These are phyloP conservation scores for Venturia canescens DNA, from an alignment of 1,140 invertebrate genomes.

Conservation along the genomic window DNA sequence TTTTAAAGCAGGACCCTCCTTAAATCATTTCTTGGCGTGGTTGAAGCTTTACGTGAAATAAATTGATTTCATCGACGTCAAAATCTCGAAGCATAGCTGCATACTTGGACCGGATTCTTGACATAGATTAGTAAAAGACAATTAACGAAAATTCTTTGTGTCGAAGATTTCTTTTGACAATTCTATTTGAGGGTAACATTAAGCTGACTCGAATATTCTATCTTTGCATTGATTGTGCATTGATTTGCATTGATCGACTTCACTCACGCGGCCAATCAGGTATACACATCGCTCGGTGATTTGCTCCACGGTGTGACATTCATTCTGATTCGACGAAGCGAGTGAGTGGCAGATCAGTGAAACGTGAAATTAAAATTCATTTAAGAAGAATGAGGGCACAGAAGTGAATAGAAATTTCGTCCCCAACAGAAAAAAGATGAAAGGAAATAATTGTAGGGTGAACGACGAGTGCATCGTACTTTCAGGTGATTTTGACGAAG, in stretches of 20 bases:
- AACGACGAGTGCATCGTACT: not conserved
- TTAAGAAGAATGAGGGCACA: not conserved
- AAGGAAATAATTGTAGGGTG: not conserved
- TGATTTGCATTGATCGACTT: too few species aligned
- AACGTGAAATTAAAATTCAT: conserved; percentile 21
- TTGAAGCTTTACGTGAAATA: too few species aligned
- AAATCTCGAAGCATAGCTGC: too few species aligned
- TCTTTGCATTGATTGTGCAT: conserved; percentile 4
- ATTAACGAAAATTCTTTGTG: too few species aligned
- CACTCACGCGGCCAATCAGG: not conserved
- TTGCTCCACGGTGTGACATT: not conserved
- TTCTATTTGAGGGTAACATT: not conserved
- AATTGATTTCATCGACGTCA: too few species aligned
- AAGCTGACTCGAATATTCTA: not conserved
- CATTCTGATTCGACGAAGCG: conserved; percentile 7
- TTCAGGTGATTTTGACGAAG: not conserved
- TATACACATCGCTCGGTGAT: not conserved
- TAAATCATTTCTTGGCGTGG: too few species aligned
- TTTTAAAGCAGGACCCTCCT: too few species aligned
- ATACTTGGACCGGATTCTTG: too few species aligned
- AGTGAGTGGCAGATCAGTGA: conserved; percentile 10
- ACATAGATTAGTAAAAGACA: too few species aligned
- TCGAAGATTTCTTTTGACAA: not conserved
- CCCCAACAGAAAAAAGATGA: not conserved
- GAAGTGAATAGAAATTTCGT: not conserved